Evolutionary conservation across 2,113 vertebrate species (phyloP).

Genomic region (Ursus arctos): DNA sequence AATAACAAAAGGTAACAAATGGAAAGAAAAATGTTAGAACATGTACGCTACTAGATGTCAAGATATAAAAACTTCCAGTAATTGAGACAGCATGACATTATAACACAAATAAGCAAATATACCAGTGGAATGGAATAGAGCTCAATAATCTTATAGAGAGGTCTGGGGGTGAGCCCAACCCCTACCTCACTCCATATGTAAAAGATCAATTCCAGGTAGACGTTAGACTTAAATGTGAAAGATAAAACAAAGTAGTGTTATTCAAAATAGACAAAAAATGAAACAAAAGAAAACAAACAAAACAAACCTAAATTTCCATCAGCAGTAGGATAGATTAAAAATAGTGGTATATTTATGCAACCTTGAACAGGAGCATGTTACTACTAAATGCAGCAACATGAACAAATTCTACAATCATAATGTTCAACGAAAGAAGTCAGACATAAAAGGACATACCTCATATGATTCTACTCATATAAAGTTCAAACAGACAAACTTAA

Average conservation of each 20-base stretch:
- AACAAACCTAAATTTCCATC: not conserved
- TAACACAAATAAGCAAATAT: not conserved
- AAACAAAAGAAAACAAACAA: not conserved
- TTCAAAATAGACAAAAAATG: not conserved
- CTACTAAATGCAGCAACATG: not conserved
- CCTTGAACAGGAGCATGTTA: not conserved
- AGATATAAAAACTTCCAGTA: not conserved
- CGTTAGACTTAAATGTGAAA: constrained; percentile 24
- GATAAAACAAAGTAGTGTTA: not conserved
- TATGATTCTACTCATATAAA: not conserved
- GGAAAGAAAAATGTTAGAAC: not conserved
- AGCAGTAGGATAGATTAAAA: not conserved
- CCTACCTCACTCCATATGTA: not conserved
- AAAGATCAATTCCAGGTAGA: not conserved
- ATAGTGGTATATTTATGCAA: not conserved
- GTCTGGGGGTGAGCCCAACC: not conserved
- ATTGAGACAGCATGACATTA: not conserved
- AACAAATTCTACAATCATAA: not conserved
- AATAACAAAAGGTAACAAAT: not conserved
- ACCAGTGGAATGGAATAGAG: not conserved
- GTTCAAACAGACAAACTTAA: not conserved
- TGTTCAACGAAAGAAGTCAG: not conserved
- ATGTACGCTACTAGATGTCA: not conserved
- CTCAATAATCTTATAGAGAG: not conserved
- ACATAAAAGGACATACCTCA: not conserved